Evolutionary conservation across 1,140 invertebrate genomes (phyloP).

Genomic region (Lineus longissimus): DNA sequence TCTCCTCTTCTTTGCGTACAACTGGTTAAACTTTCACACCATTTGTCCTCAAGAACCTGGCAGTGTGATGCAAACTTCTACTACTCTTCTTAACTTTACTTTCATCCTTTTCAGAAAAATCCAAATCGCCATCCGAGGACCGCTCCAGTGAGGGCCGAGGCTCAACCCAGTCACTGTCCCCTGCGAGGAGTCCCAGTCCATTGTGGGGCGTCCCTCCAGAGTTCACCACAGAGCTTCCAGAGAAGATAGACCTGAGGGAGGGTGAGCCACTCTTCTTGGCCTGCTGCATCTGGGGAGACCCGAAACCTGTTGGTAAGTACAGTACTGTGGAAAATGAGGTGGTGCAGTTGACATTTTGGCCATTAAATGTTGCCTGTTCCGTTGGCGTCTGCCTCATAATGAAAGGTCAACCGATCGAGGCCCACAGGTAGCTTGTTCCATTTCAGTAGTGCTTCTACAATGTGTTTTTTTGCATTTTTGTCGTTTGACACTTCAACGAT

Average conservation of each 20-base stretch:
- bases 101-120: background rate
- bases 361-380: too few relatives aligned
- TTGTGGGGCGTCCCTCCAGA: constrained; percentile 32
- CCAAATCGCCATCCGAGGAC: background rate
- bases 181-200: background rate
- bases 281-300: constrained; percentile 41
- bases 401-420: too few relatives aligned
- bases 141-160: background rate
- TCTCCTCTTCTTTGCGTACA: background rate
- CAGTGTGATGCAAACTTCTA: background rate
- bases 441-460: too few relatives aligned
- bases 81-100: too few relatives aligned
- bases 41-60: background rate
- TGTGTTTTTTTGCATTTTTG: too few relatives aligned
- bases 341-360: too few relatives aligned
- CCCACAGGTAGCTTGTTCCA: too few relatives aligned
- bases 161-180: background rate
- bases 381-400: too few relatives aligned
- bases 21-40: background rate
- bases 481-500: too few relatives aligned
- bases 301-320: constrained; percentile 42
- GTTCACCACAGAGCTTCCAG: constrained; percentile 38
- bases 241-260: constrained; percentile 36
- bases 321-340: too few relatives aligned
- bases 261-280: constrained; percentile 44